phyloP scores from a whole-genome alignment of 2,888 invertebrate species.

The Dyspetes luteomarginatus region DNA sequence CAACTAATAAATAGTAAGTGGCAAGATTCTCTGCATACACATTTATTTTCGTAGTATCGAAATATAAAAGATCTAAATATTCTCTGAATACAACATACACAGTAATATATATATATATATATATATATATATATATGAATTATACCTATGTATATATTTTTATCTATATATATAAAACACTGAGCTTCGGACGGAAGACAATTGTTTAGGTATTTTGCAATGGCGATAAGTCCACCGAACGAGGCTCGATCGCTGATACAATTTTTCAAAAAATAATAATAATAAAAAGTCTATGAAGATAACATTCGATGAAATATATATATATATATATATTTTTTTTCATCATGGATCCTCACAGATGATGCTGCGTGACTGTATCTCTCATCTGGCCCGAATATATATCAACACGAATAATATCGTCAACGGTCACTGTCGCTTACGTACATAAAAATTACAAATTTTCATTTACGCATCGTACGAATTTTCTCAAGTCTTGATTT shows the following conservation, averaged over 20 bases:
- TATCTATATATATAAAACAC: too few species aligned
- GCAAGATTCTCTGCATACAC: constrained; percentile 50
- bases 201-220: constrained; percentile 52
- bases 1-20: constrained; percentile 46
- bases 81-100: constrained; percentile 42
- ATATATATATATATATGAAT: too few species aligned
- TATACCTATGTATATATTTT: neutral
- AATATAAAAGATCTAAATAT: constrained; percentile 31
- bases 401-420: constrained; percentile 45
- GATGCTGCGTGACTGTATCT: constrained; percentile 10
- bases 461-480: constrained; percentile 34
- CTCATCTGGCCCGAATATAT: constrained; percentile 6
- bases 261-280: constrained; percentile 4
- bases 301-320: constrained; percentile 19
- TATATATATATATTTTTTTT: too few species aligned
- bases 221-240: constrained; percentile 55
- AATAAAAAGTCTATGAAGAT: constrained; percentile 20
- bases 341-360: neutral
- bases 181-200: constrained; percentile 60
- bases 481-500: constrained; percentile 62
- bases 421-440: constrained; percentile 53
- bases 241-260: constrained; percentile 20
- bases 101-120: constrained; percentile 5
- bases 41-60: constrained; percentile 18
- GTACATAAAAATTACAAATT: constrained; percentile 60